Percentiles rank a stretch among this genome's conserved stretches.
phyloP scores from a whole-genome alignment of 2,888 invertebrate genomes.

The Lysandra bellargus region DNA sequence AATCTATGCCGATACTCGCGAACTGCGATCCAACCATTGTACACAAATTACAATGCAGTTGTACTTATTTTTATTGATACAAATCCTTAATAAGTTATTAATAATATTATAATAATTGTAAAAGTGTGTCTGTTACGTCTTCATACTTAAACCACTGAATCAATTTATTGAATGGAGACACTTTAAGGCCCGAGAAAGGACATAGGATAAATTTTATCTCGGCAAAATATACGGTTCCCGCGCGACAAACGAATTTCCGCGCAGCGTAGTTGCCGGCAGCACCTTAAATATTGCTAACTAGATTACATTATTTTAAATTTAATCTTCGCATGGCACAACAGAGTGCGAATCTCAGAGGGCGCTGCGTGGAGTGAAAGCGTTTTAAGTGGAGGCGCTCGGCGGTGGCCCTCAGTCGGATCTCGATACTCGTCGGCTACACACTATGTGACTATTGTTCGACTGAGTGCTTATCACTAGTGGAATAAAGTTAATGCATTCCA shows the following conservation, averaged over 20 bases:
- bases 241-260: not conserved
- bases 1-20: not conserved
- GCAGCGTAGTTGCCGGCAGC: not conserved
- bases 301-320: not conserved
- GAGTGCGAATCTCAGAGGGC: slow-evolving; percentile 42
- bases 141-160: not conserved
- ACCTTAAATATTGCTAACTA: not conserved
- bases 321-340: slow-evolving; percentile 34
- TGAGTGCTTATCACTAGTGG: slow-evolving; percentile 38
- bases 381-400: slow-evolving; percentile 60
- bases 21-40: not conserved
- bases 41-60: not conserved
- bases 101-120: too few species aligned
- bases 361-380: slow-evolving; percentile 66
- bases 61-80: not conserved
- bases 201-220: not conserved
- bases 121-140: not conserved
- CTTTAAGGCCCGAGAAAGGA: too few species aligned
- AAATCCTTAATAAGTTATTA: too few species aligned
- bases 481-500: too few species aligned
- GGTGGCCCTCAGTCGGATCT: slow-evolving; percentile 57
- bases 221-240: not conserved
- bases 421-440: slow-evolving; percentile 49
- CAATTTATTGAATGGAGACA: not conserved
- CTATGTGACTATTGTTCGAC: slow-evolving; percentile 49